phyloP scores from a whole-genome alignment of 2,888 invertebrate species.

The Hemithea aestivaria region DNA sequence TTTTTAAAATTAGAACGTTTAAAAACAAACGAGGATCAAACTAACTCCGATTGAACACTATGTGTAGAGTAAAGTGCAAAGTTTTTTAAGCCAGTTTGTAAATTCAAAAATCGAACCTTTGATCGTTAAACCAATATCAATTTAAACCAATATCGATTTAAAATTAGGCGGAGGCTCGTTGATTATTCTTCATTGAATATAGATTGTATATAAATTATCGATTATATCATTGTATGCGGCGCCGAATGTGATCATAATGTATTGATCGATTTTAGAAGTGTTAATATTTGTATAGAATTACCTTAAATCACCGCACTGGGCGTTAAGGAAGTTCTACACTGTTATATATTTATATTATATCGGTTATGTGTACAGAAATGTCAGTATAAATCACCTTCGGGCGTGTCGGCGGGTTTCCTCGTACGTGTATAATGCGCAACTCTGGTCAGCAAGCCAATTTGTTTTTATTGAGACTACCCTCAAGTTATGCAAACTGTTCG shows the following conservation, averaged over 20 bases:
- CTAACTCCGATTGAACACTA: too few species aligned
- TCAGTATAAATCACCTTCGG: constrained; percentile 62
- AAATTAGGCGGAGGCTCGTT: constrained; percentile 14
- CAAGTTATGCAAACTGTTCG: constrained; percentile 75
- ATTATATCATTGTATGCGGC: constrained; percentile 20
- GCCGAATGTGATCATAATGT: constrained; percentile 25
- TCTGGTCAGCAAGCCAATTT: constrained; percentile 74
- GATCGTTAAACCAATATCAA: constrained; percentile 1
- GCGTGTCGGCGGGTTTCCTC: constrained; percentile 70
- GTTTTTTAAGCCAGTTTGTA: not conserved
- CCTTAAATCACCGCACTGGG: constrained; percentile 1
- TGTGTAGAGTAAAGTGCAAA: too few species aligned
- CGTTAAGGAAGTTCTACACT: constrained; percentile 1
- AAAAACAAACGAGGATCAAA: too few species aligned
- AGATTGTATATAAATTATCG: constrained; percentile 24
- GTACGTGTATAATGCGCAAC: constrained; percentile 73
- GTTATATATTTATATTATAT: not conserved
- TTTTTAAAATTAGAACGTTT: too few species aligned
- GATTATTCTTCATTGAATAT: constrained; percentile 18
- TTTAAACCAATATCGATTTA: constrained; percentile 9
- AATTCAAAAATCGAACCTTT: not conserved
- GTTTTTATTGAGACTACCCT: constrained; percentile 78
- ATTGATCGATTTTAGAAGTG: constrained; percentile 20
- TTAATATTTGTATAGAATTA: constrained; percentile 19
- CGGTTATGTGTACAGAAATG: constrained; percentile 37